phyloP scores from a whole-genome alignment of 2,797 vertebrate genomes.

The Bradypodion pumilum region DNA sequence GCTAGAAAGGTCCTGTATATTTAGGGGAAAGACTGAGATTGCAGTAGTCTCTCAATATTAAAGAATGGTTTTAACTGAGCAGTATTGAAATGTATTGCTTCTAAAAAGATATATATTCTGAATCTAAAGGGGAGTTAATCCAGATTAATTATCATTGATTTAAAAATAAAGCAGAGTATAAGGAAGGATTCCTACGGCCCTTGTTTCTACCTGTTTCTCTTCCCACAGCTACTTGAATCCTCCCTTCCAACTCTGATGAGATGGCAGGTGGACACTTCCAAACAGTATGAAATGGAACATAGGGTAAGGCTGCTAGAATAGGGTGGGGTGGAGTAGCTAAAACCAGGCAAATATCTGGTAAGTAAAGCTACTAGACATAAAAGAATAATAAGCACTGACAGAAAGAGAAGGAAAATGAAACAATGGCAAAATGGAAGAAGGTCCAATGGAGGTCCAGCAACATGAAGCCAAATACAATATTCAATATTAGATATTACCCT shows the following conservation, averaged over 20 bases:
- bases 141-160: not conserved
- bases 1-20: not conserved
- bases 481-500: not conserved
- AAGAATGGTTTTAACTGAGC: not conserved
- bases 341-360: not conserved
- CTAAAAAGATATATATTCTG: not conserved
- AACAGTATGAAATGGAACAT: not conserved
- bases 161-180: not conserved
- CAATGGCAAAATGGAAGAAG: not conserved
- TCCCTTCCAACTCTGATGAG: not conserved
- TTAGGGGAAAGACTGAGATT: too few relatives aligned
- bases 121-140: not conserved
- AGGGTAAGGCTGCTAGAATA: not conserved
- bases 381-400: not conserved
- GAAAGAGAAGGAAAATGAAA: not conserved
- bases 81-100: not conserved
- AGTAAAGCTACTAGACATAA: not conserved
- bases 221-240: not conserved
- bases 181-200: not conserved
- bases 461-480: not conserved
- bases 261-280: not conserved
- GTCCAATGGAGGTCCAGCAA: not conserved
- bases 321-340: not conserved
- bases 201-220: not conserved
- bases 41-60: not conserved